These are phyloP conservation scores for Cisticola juncidis DNA, from an alignment of 2,113 vertebrate genomes.

Conservation along the genomic window DNA sequence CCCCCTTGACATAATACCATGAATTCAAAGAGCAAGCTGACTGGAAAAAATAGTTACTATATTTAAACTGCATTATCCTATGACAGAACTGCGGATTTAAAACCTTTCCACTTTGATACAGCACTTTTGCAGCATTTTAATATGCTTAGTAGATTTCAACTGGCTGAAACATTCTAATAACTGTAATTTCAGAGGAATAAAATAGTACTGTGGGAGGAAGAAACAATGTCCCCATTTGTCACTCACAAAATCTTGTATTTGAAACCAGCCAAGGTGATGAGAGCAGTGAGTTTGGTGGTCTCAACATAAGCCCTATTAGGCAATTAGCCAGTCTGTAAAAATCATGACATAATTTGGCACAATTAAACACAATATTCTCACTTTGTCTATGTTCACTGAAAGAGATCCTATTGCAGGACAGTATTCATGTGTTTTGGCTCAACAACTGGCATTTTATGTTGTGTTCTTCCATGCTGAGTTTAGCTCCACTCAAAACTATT, in stretches of 20 bases:
- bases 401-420: neutral
- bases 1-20: slow-evolving; percentile 64
- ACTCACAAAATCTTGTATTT: neutral
- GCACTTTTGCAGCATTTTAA: slow-evolving; percentile 57
- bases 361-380: neutral
- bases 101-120: slow-evolving; percentile 56
- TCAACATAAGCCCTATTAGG: neutral
- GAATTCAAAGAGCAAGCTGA: slow-evolving; percentile 72
- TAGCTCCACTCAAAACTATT: slow-evolving; percentile 9
- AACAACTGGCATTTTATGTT: neutral
- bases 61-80: slow-evolving; percentile 75
- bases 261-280: neutral
- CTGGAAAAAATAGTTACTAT: slow-evolving; percentile 66
- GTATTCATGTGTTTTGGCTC: neutral
- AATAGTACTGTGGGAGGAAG: slow-evolving; percentile 21
- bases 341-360: slow-evolving; percentile 27
- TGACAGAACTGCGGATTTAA: slow-evolving; percentile 65
- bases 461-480: neutral
- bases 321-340: slow-evolving; percentile 41
- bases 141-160: slow-evolving; percentile 38
- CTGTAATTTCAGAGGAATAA: slow-evolving; percentile 33
- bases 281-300: slow-evolving; percentile 15
- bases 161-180: slow-evolving; percentile 41
- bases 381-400: neutral
- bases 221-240: slow-evolving; percentile 44